phyloP scores from a whole-genome alignment of 1,140 invertebrate genomes.

The Panagrolaimus sp. region DNA sequence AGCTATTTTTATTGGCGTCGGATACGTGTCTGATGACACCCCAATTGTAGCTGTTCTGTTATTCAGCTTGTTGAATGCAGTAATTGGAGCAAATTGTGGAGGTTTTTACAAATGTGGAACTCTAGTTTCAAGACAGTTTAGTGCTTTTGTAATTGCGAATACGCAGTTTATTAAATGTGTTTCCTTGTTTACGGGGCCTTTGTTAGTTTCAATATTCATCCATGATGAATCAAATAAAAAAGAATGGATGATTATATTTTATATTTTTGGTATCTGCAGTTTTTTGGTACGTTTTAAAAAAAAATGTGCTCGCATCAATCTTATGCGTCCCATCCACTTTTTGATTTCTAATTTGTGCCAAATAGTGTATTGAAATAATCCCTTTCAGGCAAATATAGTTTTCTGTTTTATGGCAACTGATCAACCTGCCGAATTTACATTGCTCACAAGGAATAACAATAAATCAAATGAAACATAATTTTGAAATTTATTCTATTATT shows the following conservation, averaged over 20 bases:
- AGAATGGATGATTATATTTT: slow-evolving; percentile 28
- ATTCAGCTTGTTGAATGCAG: slow-evolving; percentile 38
- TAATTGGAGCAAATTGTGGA: slow-evolving; percentile 42
- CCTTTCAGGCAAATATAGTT: slow-evolving; percentile 39
- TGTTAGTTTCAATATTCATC: slow-evolving; percentile 24
- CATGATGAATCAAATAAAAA: slow-evolving; percentile 13
- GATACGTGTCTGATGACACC: slow-evolving; percentile 42
- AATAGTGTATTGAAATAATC: neutral
- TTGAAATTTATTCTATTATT: too few relatives aligned
- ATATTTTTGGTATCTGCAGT: slow-evolving; percentile 16
- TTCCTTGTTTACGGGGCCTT: slow-evolving; percentile 21
- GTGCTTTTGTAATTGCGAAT: slow-evolving; percentile 27
- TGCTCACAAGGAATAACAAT: slow-evolving; percentile 41
- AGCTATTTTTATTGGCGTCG: slow-evolving; percentile 37
- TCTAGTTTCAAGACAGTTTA: slow-evolving; percentile 40
- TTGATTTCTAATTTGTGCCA: neutral
- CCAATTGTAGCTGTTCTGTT: slow-evolving; percentile 30
- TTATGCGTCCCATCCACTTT: neutral
- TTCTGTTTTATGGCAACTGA: slow-evolving; percentile 48
- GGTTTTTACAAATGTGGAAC: slow-evolving; percentile 52
- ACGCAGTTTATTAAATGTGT: slow-evolving; percentile 31
- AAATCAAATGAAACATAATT: neutral
- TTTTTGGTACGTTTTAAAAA: slow-evolving; percentile 14
- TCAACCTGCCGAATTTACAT: slow-evolving; percentile 48
- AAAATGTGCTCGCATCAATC: neutral